Percentiles rank a stretch among this genome's conserved stretches.
These are phyloP conservation scores for Mustela erminea DNA, from an alignment of 2,797 vertebrate species.

Conservation along the genomic window DNA sequence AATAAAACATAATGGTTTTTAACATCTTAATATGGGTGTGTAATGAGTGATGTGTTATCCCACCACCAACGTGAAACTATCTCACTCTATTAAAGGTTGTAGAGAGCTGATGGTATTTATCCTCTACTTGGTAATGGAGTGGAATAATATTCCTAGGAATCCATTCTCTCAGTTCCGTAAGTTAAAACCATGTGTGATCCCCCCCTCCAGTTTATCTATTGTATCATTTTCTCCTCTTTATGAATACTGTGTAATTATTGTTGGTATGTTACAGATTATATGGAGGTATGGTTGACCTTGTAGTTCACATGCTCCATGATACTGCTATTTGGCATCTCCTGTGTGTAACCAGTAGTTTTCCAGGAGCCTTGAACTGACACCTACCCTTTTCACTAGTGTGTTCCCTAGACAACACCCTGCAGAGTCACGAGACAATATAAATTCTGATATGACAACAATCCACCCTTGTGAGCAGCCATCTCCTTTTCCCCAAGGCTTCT, in stretches of 20 bases:
- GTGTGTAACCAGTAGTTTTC: background rate
- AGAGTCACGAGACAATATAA: no score
- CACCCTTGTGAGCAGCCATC: no score
- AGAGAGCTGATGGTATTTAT: background rate
- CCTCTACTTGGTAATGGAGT: background rate
- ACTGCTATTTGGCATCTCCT: background rate
- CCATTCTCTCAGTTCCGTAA: no score
- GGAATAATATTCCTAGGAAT: background rate
- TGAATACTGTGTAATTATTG: background rate
- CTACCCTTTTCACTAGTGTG: background rate
- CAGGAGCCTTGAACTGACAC: background rate
- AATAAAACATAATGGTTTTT: background rate
- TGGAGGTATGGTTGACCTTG: background rate
- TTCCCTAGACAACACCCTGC: background rate
- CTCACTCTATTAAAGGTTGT: background rate
- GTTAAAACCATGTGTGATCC: no score
- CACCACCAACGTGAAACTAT: background rate
- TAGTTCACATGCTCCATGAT: background rate
- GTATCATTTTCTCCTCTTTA: no score
- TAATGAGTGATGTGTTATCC: background rate
- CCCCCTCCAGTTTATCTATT: no score
- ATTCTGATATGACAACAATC: no score
- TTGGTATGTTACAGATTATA: background rate
- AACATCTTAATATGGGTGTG: background rate
- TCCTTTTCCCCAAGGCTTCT: no score